phyloP scores from a whole-genome alignment of 1,140 invertebrate species.

The Euwallacea fornicatus region DNA sequence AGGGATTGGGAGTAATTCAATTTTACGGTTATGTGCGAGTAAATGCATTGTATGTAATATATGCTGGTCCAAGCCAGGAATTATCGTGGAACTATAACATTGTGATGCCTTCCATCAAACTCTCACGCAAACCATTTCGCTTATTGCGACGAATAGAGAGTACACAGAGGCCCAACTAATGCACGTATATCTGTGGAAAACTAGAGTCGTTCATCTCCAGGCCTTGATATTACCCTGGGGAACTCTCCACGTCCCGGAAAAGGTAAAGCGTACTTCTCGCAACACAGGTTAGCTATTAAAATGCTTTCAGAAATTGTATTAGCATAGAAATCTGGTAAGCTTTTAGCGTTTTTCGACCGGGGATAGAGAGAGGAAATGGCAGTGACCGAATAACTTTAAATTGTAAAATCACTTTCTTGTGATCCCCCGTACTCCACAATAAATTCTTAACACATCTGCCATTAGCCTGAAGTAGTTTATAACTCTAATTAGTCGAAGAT shows the following conservation, averaged over 20 bases:
- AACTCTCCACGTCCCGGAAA: slow-evolving; percentile 19
- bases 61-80: too few relatives aligned
- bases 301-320: slow-evolving; percentile 35
- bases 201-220: slow-evolving; percentile 25
- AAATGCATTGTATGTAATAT: too few relatives aligned
- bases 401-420: too few relatives aligned
- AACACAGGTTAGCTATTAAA: slow-evolving; percentile 32
- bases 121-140: too few relatives aligned
- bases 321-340: slow-evolving; percentile 32
- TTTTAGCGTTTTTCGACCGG: slow-evolving; percentile 25
- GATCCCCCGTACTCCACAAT: background rate
- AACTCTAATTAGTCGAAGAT: slow-evolving; percentile 4
- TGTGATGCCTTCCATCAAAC: too few relatives aligned
- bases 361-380: too few relatives aligned
- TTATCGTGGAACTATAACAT: too few relatives aligned
- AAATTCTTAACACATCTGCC: slow-evolving; percentile 4
- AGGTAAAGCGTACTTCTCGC: slow-evolving; percentile 30
- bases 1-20: slow-evolving; percentile 13
- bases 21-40: slow-evolving; percentile 3
- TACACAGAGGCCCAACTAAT: slow-evolving; percentile 9
- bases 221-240: slow-evolving; percentile 24
- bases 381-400: too few relatives aligned
- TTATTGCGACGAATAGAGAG: slow-evolving; percentile 14
- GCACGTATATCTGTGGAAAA: slow-evolving; percentile 21
- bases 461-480: background rate